Base-by-base conservation (phyloP, 1,140 invertebrate species). In the Schlechtendalia chinensis region DNA sequence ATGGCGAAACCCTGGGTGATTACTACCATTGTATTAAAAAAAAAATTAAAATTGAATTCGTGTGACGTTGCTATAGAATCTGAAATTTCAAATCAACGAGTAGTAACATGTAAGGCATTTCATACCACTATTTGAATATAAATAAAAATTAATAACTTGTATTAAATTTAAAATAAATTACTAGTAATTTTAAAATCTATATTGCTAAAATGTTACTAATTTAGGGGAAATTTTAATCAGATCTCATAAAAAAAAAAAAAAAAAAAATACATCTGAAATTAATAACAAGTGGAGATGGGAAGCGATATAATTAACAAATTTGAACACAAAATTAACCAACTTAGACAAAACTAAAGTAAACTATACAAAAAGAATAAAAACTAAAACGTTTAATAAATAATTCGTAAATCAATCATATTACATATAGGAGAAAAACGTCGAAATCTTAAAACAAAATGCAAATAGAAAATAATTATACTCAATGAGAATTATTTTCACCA, bases 221-320 rank as follows among this genome's bases (percentile, higher is more conserved):
- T 39, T 39, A 39, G n/a, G 32, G 3, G 3, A 4, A 39, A 39
- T 39, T 39, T 39, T 8, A 3, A n/a, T n/a, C n/a, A n/a, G n/a
- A n/a, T n/a, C n/a, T n/a, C n/a, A 67, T 39, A 39, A 45, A 22
- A 45, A n/a, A n/a, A n/a, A n/a, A n/a, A n/a, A n/a, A n/a, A n/a
- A n/a, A n/a, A n/a, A 5, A 65, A 1, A 50, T 11, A 67, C 5
- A 22, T 50, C 17, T 22, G 10, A 67, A 17, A 19, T 11, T 16
- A 4, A 53, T 45, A 12, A 63, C 74, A 79, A 58, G 58, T 79
- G 75, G 75, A 47, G 54, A 79, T 29, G 3, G 2, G 75, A n/a
- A 79, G 27, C 24, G 10, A 50, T 47, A 79, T 79, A 8, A 79
- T 59, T 12, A 22, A 79, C 19, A 16, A 16, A 47, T 79, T 79